A percentile compares a stretch with the other conserved stretches of the same genome.
Evolutionary conservation across 2,113 vertebrate genomes (phyloP).

Genomic region (Mesitornis unicolor): DNA sequence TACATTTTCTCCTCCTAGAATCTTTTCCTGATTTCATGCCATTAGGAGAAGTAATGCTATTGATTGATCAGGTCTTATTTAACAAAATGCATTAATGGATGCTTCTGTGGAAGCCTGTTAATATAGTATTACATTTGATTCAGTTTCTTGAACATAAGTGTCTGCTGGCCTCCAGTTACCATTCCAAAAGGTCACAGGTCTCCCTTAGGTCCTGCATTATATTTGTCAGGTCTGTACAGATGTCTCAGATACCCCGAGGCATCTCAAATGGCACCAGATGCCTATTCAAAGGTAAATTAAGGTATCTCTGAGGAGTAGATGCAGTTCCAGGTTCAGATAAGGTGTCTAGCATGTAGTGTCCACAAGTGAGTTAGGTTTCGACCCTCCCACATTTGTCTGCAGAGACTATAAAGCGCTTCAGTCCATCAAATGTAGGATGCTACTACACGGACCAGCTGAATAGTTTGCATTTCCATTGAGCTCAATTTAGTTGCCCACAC

Average conservation of each 20-base stretch:
- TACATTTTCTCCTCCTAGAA: not conserved
- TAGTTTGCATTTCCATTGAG: not conserved
- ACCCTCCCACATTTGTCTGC: not conserved
- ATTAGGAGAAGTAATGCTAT: not conserved
- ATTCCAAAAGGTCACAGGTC: not conserved
- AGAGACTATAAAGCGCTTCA: not conserved
- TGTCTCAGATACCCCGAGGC: not conserved
- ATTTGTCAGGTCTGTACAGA: not conserved
- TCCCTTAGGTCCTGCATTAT: not conserved
- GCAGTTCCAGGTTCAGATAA: not conserved
- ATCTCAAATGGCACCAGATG: not conserved
- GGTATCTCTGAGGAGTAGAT: not conserved
- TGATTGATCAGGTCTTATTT: not conserved
- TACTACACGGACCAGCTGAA: not conserved
- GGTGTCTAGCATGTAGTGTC: not conserved
- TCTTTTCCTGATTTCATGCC: not conserved
- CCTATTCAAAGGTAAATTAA: not conserved
- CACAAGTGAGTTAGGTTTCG: not conserved
- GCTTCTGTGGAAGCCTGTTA: not conserved
- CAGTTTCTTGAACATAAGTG: not conserved
- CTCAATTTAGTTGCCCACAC: not conserved
- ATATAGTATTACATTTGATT: not conserved
- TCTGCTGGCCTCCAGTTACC: not conserved
- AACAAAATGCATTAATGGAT: not conserved
- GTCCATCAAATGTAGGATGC: not conserved